Evolutionary conservation across 2,888 invertebrate species (phyloP).

Genomic region (Brachyptera putata): DNA sequence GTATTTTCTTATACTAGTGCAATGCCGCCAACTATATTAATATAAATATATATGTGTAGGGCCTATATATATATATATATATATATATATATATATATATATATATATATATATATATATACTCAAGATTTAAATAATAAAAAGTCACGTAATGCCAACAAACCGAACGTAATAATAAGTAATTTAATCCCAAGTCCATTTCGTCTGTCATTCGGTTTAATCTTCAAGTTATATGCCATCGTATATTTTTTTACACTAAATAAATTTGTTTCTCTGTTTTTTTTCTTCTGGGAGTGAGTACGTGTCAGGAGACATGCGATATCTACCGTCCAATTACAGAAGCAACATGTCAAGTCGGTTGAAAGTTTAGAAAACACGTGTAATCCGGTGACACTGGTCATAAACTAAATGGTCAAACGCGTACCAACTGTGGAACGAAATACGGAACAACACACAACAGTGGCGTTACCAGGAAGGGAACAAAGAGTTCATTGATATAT

Average conservation of each 20-base stretch:
- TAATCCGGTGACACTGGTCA: neutral
- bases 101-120: too few species aligned
- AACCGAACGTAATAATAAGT: neutral
- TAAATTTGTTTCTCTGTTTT: neutral
- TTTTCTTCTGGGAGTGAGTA: neutral
- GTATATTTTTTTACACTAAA: neutral
- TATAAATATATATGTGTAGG: neutral
- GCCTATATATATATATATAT: neutral
- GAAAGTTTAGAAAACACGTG: neutral
- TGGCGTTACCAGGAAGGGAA: too few species aligned
- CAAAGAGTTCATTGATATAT: too few species aligned
- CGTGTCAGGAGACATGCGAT: neutral
- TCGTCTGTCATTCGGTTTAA: neutral
- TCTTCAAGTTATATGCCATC: too few species aligned
- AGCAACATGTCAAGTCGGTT: neutral
- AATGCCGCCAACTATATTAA: too few species aligned
- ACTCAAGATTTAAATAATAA: too few species aligned
- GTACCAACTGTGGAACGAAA: neutral
- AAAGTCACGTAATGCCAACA: neutral
- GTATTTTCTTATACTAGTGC: too few species aligned
- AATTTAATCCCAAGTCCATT: neutral
- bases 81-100: too few species aligned
- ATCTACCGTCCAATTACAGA: neutral
- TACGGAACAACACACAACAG: neutral
- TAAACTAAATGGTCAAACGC: slow-evolving; percentile 2